Base-by-base conservation (phyloP, 2,113 vertebrate species). In the Phaetusa simplex region DNA sequence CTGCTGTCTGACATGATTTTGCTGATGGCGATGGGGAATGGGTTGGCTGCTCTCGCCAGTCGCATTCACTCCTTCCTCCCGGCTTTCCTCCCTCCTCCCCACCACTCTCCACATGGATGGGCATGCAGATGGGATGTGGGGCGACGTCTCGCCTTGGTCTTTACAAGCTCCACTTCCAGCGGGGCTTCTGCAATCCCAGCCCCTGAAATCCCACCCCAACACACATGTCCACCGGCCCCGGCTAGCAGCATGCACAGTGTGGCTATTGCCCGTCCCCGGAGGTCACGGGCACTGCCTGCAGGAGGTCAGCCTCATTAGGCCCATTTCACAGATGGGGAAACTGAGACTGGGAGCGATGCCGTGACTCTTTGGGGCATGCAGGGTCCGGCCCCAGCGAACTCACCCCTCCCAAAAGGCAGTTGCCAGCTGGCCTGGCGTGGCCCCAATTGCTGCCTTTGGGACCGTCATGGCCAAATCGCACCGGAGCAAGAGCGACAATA, bases 251-350 rank as follows among this genome's bases (percentile, higher is more conserved):
- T 6, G 47, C 4, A 3, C 4, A 14, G 5, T 4, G 6, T 72
- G 36, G 55, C 82, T 19, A 1, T 69, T 9, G 55, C 67, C 29
- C 0, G 5, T 26, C 64, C 73, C 36, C 13, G 3, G 40, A 72
- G 90, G 94, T 82, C 94, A 82, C 32, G 5, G 61, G 29, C 2
- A 6, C 94, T 86, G 90, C 90, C 91, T 6, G 3, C 88, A 91
- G 84, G 90, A 38, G 90, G 84, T 93, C 95, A 82, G 13, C 40
- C 58, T 62, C 82, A 73, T 96, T 92, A 88, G 82, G 82, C 93
- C 89, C 78, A 8, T 94, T 96, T 88, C 93, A 27, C 56, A 81
- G 89, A 58, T 79, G 90, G 95, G 74, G 95, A 97, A 97, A 95
- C 87, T 67, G 91, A 96, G 95, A 79, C 52, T 11, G 56, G n/a